Evolutionary conservation across 2,113 vertebrate genomes (phyloP).

Genomic region (Erpornis zantholeuca): DNA sequence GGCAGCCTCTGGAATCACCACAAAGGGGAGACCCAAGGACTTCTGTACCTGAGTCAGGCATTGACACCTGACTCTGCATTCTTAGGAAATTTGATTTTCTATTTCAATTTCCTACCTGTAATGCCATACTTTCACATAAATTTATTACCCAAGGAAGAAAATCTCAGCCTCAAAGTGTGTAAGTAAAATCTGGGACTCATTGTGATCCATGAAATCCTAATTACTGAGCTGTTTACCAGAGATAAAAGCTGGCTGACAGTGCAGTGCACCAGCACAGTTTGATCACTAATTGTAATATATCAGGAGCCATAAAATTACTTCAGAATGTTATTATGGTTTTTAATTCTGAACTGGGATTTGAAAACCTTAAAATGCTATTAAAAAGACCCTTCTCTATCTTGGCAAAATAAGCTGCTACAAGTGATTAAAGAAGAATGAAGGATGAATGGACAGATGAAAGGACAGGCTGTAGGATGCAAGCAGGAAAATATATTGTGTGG

Average conservation of each 20-base stretch:
- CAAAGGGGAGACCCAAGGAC: not conserved
- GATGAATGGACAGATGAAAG: not conserved
- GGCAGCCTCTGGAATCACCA: not conserved
- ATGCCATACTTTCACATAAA: fast-evolving
- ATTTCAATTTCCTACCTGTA: not conserved
- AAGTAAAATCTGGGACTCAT: not conserved
- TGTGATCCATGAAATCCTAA: not conserved
- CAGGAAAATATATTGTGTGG: fast-evolving
- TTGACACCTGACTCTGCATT: not conserved
- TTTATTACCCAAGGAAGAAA: not conserved
- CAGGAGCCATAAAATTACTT: not conserved
- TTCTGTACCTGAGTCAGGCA: not conserved
- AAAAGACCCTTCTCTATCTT: not conserved
- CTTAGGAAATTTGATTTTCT: not conserved
- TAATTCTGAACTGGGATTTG: not conserved
- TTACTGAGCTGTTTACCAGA: not conserved
- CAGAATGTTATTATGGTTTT: not conserved
- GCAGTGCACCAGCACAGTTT: not conserved
- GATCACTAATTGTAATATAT: not conserved
- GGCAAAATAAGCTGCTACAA: not conserved
- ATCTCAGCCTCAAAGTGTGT: not conserved
- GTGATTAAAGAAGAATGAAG: not conserved
- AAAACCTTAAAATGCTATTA: not conserved
- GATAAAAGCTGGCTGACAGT: not conserved
- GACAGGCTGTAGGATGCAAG: not conserved